These are phyloP conservation scores for Trichogramma dendrolimi DNA, from an alignment of 2,888 invertebrate genomes.

Conservation along the genomic window DNA sequence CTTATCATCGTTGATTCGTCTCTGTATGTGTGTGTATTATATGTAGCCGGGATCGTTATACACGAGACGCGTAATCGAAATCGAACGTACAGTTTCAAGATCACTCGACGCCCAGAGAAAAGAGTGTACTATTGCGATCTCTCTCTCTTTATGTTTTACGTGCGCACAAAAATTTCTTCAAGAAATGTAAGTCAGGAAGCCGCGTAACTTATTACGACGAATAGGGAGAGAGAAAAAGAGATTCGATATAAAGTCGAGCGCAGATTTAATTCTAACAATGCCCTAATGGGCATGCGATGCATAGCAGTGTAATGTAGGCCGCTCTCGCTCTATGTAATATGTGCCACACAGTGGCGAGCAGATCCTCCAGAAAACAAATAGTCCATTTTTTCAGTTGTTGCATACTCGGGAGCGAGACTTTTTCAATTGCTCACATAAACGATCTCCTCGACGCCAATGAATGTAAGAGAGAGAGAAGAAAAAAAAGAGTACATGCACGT, in stretches of 20 bases:
- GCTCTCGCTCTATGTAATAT: constrained; percentile 1
- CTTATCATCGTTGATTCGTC: too few species aligned
- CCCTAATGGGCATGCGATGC: not conserved
- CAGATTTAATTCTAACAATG: constrained; percentile 16
- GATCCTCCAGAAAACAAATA: constrained; percentile 26
- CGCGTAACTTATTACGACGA: not conserved
- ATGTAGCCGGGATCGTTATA: too few species aligned
- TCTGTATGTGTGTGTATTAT: too few species aligned
- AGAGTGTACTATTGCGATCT: too few species aligned
- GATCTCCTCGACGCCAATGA: constrained; percentile 4
- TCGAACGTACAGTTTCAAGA: too few species aligned
- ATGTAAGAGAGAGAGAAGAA: constrained; percentile 5
- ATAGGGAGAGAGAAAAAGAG: constrained; percentile 5
- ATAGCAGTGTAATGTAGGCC: too few species aligned
- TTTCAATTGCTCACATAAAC: too few species aligned
- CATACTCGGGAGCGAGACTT: not conserved
- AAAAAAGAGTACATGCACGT: not conserved
- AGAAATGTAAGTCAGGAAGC: constrained; percentile 3
- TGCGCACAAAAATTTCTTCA: not conserved
- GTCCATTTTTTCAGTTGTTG: constrained; percentile 18
- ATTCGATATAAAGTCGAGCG: constrained; percentile 14
- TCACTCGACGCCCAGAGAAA: too few species aligned
- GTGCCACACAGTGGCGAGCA: constrained; percentile 21
- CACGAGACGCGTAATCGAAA: too few species aligned
- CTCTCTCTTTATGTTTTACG: not conserved